Conservation (phyloP, 1,140 invertebrate genomes). For the Scylla paramamosain region DNA sequence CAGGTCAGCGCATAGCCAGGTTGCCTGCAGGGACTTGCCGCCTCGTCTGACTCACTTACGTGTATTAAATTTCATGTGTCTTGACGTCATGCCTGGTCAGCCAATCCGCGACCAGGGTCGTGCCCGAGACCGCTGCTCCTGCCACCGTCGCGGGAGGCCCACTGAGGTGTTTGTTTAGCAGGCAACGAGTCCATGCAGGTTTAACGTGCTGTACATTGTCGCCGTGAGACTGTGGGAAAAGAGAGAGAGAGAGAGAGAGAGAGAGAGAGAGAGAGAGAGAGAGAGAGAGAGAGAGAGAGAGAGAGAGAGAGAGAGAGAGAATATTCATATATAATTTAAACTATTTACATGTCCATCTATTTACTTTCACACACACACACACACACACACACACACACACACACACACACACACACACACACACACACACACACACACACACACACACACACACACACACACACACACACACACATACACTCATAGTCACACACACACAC, state of each 20-base stretch:
- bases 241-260: not conserved
- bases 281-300: conserved; percentile 1
- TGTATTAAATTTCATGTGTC: not conserved
- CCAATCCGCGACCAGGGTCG: not conserved
- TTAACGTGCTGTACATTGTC: not conserved
- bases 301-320: no score
- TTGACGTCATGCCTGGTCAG: not conserved
- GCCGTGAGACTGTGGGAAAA: not conserved
- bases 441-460: conserved; percentile 41
- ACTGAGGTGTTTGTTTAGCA: not conserved
- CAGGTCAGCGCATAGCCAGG: not conserved
- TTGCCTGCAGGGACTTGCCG: not conserved
- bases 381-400: conserved; percentile 44
- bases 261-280: conserved; percentile 20
- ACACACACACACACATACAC: conserved; percentile 36
- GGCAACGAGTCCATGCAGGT: not conserved
- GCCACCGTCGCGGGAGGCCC: not conserved
- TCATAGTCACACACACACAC: conserved; percentile 25
- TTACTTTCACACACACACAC: conserved; percentile 18
- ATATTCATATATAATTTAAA: no score
- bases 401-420: conserved; percentile 34
- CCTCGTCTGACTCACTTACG: not conserved
- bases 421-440: conserved; percentile 46
- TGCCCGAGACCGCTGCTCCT: not conserved
- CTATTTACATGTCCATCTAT: no score